phyloP scores from a whole-genome alignment of 2,113 vertebrate genomes.

The Mus spicilegus region DNA sequence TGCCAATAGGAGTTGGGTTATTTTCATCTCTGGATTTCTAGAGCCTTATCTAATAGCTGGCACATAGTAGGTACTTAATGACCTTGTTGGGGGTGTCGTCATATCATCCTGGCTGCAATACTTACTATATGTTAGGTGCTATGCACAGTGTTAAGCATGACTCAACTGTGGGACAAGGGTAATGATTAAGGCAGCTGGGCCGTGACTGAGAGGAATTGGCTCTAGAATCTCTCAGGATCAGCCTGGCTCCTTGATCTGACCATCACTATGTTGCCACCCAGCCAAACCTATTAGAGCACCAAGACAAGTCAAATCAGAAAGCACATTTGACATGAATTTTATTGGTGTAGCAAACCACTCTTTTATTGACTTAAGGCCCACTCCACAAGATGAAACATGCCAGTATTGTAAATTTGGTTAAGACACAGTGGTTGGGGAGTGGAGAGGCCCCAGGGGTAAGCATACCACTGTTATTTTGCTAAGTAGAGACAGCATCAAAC shows the following conservation, averaged over 20 bases:
- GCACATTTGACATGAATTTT: neutral
- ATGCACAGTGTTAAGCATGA: neutral
- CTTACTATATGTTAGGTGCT: neutral
- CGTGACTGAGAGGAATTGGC: neutral
- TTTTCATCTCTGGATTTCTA: slow-evolving; percentile 8
- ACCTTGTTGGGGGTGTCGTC: neutral
- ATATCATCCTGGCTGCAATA: neutral
- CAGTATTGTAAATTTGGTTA: neutral
- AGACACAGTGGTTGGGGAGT: neutral
- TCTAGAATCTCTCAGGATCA: neutral
- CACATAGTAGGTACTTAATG: neutral
- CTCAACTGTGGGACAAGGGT: neutral
- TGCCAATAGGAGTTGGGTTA: neutral
- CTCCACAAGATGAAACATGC: neutral
- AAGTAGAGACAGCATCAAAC: neutral
- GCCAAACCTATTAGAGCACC: neutral
- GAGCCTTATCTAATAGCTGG: neutral
- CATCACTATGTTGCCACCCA: neutral
- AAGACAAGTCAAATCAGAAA: neutral
- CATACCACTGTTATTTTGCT: neutral
- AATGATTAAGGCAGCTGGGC: neutral
- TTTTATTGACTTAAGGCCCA: neutral
- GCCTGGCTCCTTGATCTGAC: neutral
- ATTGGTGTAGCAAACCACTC: neutral
- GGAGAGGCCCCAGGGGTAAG: neutral